Evolutionary conservation across 2,113 vertebrate species (phyloP), one percentile per base, ranked within the genome.

Genomic region (Emydura subglobosa): DNA sequence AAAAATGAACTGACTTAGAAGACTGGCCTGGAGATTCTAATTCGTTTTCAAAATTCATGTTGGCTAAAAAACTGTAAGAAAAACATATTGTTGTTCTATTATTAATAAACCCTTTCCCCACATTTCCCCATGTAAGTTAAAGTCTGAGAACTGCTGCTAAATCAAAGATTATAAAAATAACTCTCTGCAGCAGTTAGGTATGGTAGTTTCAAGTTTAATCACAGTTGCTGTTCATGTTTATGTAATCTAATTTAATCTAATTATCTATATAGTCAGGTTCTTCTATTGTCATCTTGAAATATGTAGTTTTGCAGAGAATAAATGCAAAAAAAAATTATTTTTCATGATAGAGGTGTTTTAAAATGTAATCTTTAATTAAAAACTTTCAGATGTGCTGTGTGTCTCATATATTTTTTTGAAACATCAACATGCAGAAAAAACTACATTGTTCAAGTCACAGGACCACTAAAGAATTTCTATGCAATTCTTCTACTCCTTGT

Each of bases 211-310:
- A 79, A 94, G 89, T 96, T 85, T 93, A 94, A 93, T 95, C 92
- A 95, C 87, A 81, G 85, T 88, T 96, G 93, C 89, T 95, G 83
- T 97, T 97, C 96, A 95, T 95, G 94, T 89, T 94, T 95, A 96
- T 97, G 95, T 96, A 96, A 96, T 97, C 95, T 97, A 96, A 96
- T 96, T 91, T 47, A 95, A 94, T 95, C 95, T 96, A 94, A 91
- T 78, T 47, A 78, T 27, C 74, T 44, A 25, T 47, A 93, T 92
- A 76, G 93, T 65, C 86, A 92, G 59, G 87, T 94, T 88, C 89
- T 88, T 86, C 25, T 79, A 87, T 93, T 61, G 49, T 83, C 34
- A 34, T 34, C 65, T 74, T 65, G 25, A 44, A 94, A 91, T 91
- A 31, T 14, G 68, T 86, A 25, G 81, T 88, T 57, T 90, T 95